Evolutionary conservation across 2,888 invertebrate genomes (phyloP).

Genomic region (Sinopyrophorus schimmeli): DNA sequence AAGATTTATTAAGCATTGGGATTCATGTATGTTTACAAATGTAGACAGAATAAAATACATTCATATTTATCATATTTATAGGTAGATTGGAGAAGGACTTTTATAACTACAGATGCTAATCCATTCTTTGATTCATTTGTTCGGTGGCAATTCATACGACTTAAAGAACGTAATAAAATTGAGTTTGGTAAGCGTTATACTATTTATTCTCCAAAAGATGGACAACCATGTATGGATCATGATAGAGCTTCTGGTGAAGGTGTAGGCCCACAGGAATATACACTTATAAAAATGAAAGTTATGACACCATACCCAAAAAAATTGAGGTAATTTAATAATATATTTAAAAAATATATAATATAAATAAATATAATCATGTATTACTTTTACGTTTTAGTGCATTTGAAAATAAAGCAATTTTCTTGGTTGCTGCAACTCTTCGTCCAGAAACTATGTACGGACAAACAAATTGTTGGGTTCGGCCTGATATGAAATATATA

Average conservation of each 20-base stretch:
- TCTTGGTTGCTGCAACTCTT: slow-evolving; percentile 94
- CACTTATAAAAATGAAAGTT: slow-evolving; percentile 90
- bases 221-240: slow-evolving; percentile 99
- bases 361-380: slow-evolving; percentile 1
- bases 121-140: slow-evolving; percentile 98
- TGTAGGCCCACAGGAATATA: slow-evolving; percentile 98
- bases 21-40: slow-evolving; percentile 69
- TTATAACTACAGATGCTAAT: slow-evolving; percentile 97
- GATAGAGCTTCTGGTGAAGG: slow-evolving; percentile 96
- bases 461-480: slow-evolving; percentile 98
- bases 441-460: slow-evolving; percentile 99
- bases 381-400: slow-evolving; percentile 52
- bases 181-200: slow-evolving; percentile 97
- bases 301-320: slow-evolving; percentile 71
- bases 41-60: neutral
- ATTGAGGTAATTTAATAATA: slow-evolving; percentile 62
- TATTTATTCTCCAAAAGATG: slow-evolving; percentile 93
- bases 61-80: slow-evolving; percentile 49
- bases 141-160: slow-evolving; percentile 90
- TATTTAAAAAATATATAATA: slow-evolving; percentile 7
- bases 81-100: slow-evolving; percentile 98
- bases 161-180: slow-evolving; percentile 86
- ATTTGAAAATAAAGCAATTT: slow-evolving; percentile 65
- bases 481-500: slow-evolving; percentile 92
- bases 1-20: slow-evolving; percentile 88